Conservation (phyloP, 2,888 invertebrate genomes). For the Alloplasta piceator region DNA sequence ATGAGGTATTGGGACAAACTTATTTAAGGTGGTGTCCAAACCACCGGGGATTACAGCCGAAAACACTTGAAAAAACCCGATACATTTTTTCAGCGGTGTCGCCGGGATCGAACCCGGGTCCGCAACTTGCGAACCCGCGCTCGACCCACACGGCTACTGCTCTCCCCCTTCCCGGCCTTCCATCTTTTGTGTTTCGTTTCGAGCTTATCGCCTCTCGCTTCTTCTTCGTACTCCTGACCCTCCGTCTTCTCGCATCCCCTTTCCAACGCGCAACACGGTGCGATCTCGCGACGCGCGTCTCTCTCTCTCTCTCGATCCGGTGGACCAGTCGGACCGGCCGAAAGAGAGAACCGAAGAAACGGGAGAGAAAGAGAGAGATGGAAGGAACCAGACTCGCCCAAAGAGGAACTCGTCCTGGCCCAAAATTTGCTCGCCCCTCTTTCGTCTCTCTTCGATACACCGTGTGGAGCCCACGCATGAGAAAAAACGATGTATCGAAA, state of each 20-base stretch:
- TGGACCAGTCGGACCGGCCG: slow-evolving; percentile 58
- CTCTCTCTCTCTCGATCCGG: slow-evolving; percentile 57
- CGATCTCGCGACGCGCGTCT: slow-evolving; percentile 52
- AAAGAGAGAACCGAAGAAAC: slow-evolving; percentile 47
- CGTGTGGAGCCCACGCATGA: slow-evolving; percentile 13
- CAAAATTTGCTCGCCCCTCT: slow-evolving; percentile 47
- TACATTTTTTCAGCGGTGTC: too few species aligned
- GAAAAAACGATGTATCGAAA: neutral
- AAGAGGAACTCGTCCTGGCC: slow-evolving; percentile 48
- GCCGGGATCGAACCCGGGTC: too few species aligned
- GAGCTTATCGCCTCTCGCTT: slow-evolving; percentile 41
- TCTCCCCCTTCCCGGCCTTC: too few species aligned
- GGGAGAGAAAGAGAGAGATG: slow-evolving; percentile 18
- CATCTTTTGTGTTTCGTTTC: too few species aligned
- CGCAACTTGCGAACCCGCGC: too few species aligned
- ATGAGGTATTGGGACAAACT: too few species aligned
- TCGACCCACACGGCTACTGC: too few species aligned
- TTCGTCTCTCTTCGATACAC: slow-evolving; percentile 16
- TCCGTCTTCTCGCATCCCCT: neutral
- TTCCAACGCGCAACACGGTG: neutral
- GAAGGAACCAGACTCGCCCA: slow-evolving; percentile 39
- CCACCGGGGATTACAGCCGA: too few species aligned
- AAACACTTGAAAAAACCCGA: too few species aligned
- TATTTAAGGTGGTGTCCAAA: too few species aligned
- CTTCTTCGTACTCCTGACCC: slow-evolving; percentile 26